These are phyloP conservation scores for Cheilosia soror DNA, from an alignment of 2,888 invertebrate species.

Conservation along the genomic window DNA sequence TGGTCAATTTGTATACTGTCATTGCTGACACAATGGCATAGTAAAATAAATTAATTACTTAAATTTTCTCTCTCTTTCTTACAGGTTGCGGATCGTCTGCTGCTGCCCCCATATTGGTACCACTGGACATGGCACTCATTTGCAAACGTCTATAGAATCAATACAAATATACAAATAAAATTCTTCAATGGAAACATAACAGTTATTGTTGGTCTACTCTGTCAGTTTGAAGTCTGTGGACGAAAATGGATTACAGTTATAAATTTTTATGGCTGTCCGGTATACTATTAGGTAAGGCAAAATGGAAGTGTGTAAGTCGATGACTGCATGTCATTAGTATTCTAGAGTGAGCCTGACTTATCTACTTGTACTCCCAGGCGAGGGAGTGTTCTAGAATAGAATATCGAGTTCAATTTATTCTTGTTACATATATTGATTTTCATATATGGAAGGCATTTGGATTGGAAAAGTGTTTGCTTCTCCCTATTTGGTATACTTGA, in stretches of 20 bases:
- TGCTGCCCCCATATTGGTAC: slow-evolving; percentile 52
- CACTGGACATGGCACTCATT: slow-evolving; percentile 70
- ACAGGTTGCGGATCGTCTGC: slow-evolving; percentile 45
- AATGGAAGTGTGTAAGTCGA: slow-evolving; percentile 15
- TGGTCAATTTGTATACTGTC: slow-evolving; percentile 34
- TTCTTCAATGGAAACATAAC: slow-evolving; percentile 76
- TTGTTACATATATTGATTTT: slow-evolving; percentile 23
- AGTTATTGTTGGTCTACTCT: slow-evolving; percentile 74
- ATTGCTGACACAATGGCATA: slow-evolving; percentile 62
- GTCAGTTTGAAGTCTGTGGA: slow-evolving; percentile 78
- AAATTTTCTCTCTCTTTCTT: slow-evolving; percentile 18
- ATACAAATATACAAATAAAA: slow-evolving; percentile 65
- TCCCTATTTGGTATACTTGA: background rate
- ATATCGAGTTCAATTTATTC: slow-evolving; percentile 8
- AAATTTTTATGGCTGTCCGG: slow-evolving; percentile 82
- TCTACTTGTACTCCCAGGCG: background rate
- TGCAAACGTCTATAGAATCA: slow-evolving; percentile 69
- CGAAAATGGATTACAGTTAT: slow-evolving; percentile 83
- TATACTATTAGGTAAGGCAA: slow-evolving; percentile 81
- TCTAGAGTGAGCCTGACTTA: slow-evolving; percentile 31
- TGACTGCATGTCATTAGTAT: slow-evolving; percentile 52
- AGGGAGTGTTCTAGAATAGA: slow-evolving; percentile 51
- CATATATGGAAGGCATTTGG: slow-evolving; percentile 1
- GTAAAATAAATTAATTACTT: slow-evolving; percentile 54
- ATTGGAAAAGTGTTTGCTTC: slow-evolving; percentile 46